Evolutionary conservation across 1,140 invertebrate species (phyloP).

Genomic region (Pissodes strobi): DNA sequence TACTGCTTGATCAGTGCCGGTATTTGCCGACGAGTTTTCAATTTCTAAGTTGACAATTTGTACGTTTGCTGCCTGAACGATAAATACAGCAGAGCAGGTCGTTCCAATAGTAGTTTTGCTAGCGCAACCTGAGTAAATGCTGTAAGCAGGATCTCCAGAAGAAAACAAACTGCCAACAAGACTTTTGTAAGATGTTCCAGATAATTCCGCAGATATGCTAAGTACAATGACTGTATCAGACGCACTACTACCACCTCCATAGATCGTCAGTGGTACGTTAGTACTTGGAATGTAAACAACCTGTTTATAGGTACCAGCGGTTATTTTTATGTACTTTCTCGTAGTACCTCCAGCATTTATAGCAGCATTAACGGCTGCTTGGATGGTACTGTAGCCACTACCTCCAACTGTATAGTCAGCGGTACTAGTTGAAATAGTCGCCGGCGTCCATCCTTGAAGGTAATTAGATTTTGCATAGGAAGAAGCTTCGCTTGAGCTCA

Average conservation of each 20-base stretch:
- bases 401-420: constrained; percentile 16
- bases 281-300: constrained; percentile 13
- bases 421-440: neutral
- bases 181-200: neutral
- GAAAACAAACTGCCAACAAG: neutral
- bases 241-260: constrained; percentile 12
- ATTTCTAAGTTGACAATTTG: constrained; percentile 6
- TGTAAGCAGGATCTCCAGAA: constrained; percentile 16
- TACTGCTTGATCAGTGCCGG: constrained; percentile 10
- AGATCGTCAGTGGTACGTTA: constrained; percentile 20
- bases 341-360: constrained; percentile 15
- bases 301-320: constrained; percentile 13
- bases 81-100: constrained; percentile 7
- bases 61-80: neutral
- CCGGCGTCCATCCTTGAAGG: constrained; percentile 13
- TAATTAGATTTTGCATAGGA: neutral
- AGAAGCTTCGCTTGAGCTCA: neutral
- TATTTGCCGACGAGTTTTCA: constrained; percentile 3
- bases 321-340: constrained; percentile 22
- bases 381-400: constrained; percentile 14
- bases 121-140: constrained; percentile 9
- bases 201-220: neutral
- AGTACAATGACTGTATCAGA: constrained; percentile 6
- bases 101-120: constrained; percentile 15
- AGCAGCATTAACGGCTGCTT: constrained; percentile 28